Conservation (phyloP, 2,797 vertebrate species). For the Helicolenus hilgendorfi region DNA sequence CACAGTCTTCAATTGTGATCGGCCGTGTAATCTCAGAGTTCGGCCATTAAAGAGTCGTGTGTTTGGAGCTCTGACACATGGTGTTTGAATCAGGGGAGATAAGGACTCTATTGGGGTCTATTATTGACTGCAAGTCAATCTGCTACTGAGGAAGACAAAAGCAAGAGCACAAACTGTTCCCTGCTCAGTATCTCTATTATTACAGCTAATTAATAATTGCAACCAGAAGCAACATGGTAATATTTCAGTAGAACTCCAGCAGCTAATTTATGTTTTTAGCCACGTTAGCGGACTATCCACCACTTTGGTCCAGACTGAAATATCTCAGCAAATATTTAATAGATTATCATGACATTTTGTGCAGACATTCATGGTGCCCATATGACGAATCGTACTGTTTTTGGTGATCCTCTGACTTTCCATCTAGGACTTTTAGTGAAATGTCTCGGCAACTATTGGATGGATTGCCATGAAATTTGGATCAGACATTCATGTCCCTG, state of each 20-base stretch:
- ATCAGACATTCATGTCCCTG: not conserved
- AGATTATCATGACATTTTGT: not conserved
- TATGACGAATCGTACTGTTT: not conserved
- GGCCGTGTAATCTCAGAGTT: constrained; percentile 68
- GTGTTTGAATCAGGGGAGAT: constrained; percentile 66
- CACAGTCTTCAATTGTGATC: constrained; percentile 63
- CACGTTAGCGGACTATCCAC: not conserved
- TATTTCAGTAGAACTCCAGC: not conserved
- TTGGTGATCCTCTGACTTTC: not conserved
- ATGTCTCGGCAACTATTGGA: not conserved
- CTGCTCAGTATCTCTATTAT: not conserved
- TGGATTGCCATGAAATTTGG: not conserved
- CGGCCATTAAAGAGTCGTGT: constrained; percentile 57
- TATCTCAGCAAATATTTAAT: not conserved
- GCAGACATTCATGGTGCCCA: not conserved
- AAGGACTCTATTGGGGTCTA: constrained; percentile 60
- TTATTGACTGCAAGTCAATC: constrained; percentile 57
- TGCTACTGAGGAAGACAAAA: constrained; percentile 30
- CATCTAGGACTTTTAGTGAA: not conserved
- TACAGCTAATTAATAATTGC: not conserved
- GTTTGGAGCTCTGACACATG: constrained; percentile 52
- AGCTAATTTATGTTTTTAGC: not conserved
- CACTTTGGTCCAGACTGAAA: not conserved
- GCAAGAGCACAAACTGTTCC: constrained; percentile 9
- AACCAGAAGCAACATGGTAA: not conserved